Conservation (phyloP, 2,113 vertebrate species). For the Dasyprocta punctata region DNA sequence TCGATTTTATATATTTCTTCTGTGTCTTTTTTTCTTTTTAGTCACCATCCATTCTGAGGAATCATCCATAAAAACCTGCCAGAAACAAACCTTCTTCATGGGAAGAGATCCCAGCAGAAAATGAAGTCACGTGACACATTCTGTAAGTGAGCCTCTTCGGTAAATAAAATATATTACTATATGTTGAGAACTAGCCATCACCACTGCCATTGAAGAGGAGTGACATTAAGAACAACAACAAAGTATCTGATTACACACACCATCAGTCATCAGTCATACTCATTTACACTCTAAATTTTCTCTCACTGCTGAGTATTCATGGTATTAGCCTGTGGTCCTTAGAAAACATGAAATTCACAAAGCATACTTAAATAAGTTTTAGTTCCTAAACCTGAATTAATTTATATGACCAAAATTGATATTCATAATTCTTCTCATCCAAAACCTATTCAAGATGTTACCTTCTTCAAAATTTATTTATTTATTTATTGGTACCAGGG, state of each 20-base stretch:
- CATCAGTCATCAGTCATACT: not conserved
- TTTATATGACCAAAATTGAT: not conserved
- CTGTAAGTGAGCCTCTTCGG: not conserved
- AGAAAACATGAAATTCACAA: not conserved
- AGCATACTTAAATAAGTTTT: not conserved
- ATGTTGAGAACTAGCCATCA: not conserved
- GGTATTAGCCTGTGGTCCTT: not conserved
- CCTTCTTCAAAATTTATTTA: not conserved
- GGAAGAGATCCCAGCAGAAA: not conserved
- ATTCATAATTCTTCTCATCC: not conserved
- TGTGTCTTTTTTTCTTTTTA: not conserved
- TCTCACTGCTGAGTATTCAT: not conserved
- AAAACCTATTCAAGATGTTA: not conserved
- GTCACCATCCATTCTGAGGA: not conserved
- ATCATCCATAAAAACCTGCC: not conserved
- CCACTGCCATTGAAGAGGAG: not conserved
- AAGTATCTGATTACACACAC: not conserved
- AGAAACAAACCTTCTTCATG: not conserved
- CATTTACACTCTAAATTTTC: not conserved
- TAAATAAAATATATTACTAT: not conserved
- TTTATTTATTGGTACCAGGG: no score
- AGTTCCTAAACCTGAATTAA: not conserved
- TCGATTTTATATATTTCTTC: not conserved
- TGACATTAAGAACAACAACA: not conserved
- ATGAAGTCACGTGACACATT: not conserved